Evolutionary conservation across 2,888 invertebrate genomes (phyloP), one percentile per base, ranked within the genome.

Genomic region (Rhaphigaster nebulosa): DNA sequence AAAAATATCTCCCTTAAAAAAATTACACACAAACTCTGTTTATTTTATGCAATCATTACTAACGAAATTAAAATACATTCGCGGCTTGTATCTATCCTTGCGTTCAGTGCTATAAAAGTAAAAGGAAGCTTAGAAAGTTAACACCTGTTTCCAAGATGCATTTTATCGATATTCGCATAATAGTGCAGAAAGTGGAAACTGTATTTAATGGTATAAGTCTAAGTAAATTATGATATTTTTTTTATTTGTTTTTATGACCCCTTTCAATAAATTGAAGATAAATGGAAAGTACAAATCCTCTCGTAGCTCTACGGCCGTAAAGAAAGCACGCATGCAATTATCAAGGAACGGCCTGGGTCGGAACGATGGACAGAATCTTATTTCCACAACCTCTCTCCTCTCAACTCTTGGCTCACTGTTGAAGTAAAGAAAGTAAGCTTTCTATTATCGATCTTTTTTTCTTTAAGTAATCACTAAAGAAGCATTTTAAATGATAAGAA

Each of bases 271-370:
- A 1, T 23, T 1, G 0, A 20, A 5, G 15, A 76, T 76, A 38
- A 38, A 23, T 76, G 70, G 29, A 76, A 34, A 76, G 34, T 76
- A 38, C 70, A 10, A 38, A 20, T 76, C 20, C 15, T 20, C 20
- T 34, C 38, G 5, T 0, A 34, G 13, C 18, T n/a, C n/a, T 4
- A 41, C 41, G 23, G 41, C 41, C n/a, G 13, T 50, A 45, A 41
- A 45, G 45, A 38, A 84, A 50, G 45, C 84, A 84, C 45, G 41
- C 45, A 84, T 41, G 45, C 45, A 45, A 84, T 84, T 84, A 84
- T 84, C 45, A 50, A 0, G 0, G 45, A 45, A 26, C 5, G 45
- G 41, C 45, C 26, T 23, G 34, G 1, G 38, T 18, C 6, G 76
- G 20, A 6, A 20, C 26, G 15, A 41, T 41, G 45, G 15, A 84